Evolutionary conservation across 2,113 vertebrate genomes (phyloP).

Genomic region (Festucalex cinctus): DNA sequence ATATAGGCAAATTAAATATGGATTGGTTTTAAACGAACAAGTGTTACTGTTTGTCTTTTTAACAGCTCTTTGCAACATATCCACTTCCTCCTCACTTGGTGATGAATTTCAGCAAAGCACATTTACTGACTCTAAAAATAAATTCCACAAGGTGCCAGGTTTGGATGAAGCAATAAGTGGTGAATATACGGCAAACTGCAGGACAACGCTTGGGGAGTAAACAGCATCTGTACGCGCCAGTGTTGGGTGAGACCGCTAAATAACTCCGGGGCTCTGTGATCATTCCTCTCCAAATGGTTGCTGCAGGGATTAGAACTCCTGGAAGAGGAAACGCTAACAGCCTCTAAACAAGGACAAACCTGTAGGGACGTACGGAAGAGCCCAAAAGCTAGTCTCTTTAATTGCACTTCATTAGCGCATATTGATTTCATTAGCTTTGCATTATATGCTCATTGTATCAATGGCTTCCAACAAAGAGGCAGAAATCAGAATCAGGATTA

Average conservation of each 20-base stretch:
- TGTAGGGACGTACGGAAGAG: constrained; percentile 85
- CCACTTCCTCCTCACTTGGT: not conserved
- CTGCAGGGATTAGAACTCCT: constrained; percentile 88
- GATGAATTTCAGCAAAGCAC: constrained; percentile 16
- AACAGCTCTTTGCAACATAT: constrained; percentile 17
- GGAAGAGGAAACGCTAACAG: constrained; percentile 94
- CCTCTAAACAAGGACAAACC: constrained; percentile 91
- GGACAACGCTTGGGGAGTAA: constrained; percentile 20
- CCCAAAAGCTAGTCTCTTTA: constrained; percentile 89
- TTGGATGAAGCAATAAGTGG: constrained; percentile 23
- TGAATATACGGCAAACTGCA: constrained; percentile 38
- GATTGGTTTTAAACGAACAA: constrained; percentile 12
- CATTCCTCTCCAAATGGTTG: constrained; percentile 89
- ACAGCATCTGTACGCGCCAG: constrained; percentile 25
- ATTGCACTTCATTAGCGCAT: constrained; percentile 98
- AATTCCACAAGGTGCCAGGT: constrained; percentile 3
- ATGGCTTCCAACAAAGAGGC: constrained; percentile 79
- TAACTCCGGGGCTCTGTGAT: constrained; percentile 80
- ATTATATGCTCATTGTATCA: constrained; percentile 80
- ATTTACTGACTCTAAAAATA: constrained; percentile 7
- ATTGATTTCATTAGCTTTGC: constrained; percentile 97
- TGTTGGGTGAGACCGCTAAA: constrained; percentile 72
- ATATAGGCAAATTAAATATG: constrained; percentile 10
- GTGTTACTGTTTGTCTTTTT: constrained; percentile 12
- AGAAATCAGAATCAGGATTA: constrained; percentile 1